Base-by-base conservation (phyloP, 2,888 invertebrate genomes). In the Rhopalosiphum nymphaeae region DNA sequence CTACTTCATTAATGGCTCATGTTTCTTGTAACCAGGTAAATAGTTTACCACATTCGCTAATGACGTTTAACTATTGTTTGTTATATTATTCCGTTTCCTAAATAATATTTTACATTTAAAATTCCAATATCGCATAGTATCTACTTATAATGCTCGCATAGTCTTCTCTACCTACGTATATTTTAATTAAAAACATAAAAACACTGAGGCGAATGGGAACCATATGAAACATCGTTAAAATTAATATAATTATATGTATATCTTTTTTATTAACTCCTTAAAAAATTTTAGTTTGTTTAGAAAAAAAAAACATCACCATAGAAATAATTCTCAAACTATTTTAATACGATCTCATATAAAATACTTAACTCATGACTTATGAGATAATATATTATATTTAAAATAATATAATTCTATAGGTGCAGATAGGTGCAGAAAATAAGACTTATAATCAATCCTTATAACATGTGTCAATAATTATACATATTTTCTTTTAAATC, bases 171-270 rank as follows among this genome's bases (percentile, higher is more conserved):
- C 78, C 78, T 78, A 78, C 46, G 29, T 86, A 49, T 46, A 46
- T 86, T 86, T 86, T 46, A 86, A 86, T 86, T 46, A 29, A 86
- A 86, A 86, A 86, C 86, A 46, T 26, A 46, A 46, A 86, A 86
- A 86, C 29, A 46, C 36, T 36, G 78, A 36, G 21, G 36, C 21
- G 78, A 78, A 78, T 78, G 78, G 21, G 78, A 78, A 78, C 78
- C 36, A 9, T 16, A 36, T 0, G 2, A 78, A 78, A 78, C 78
- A 78, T 78, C 78, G 36, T 78, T 78, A 78, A 78, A 78, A 78
- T 78, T 78, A 78, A 36, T 78, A 36, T 36, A 21, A 36, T 78
- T 36, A 42, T 78, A 21, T 42, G 36, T 21, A 21, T 78, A 36
- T 53, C 0, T 16, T 36, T 61, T 61, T 61, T 61, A 61, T 61